Base-by-base conservation (phyloP, 2,797 vertebrate genomes). In the Aphelocoma californica region DNA sequence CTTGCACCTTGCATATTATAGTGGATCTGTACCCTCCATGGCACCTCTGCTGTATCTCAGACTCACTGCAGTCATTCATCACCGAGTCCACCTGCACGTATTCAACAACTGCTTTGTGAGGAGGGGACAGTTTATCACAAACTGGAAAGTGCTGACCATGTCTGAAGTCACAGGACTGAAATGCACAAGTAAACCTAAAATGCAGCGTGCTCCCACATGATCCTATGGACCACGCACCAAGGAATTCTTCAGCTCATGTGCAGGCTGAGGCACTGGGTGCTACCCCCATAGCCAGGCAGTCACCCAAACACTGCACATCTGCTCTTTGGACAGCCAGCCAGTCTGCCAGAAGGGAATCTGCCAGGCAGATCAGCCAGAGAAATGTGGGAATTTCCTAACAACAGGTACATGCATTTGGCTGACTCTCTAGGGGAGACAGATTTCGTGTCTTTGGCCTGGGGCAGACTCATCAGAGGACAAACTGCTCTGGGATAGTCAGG, bases 81-180 rank as follows among this genome's bases (percentile, higher is more conserved):
- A 14, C 38, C 1, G 7, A 61, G 14, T 11, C 34, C 36, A 54
- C 18, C 61, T 61, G 81, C 60, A 86, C 0, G 0, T 9, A 31
- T 21, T 67, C 58, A 51, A 32, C 36, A 72, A n/a, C 24, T 51
- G 12, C 12, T 73, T 32, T 42, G 14, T 54, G 56, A 51, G 40
- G 14, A 81, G 9, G 15, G 14, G 15, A 5, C 4, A 12, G 42
- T 40, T 89, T 51, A 38, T 20, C 17, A 19, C 31, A 32, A 48
- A 56, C 1, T 54, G 42, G 6, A 6, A 85, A 90, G 45, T 12
- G 24, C 15, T 79, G 80, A 51, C 47, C 9, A 11, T 0, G 6
- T 48, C 20, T 36, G 42, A 67, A 62, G 16, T 32, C 42, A 61
- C 18, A 69, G 26, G 31, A 79, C 3, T 32, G 54, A 72, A 40